Evolutionary conservation across 2,113 vertebrate genomes (phyloP).

Genomic region (Ophiodon elongatus): DNA sequence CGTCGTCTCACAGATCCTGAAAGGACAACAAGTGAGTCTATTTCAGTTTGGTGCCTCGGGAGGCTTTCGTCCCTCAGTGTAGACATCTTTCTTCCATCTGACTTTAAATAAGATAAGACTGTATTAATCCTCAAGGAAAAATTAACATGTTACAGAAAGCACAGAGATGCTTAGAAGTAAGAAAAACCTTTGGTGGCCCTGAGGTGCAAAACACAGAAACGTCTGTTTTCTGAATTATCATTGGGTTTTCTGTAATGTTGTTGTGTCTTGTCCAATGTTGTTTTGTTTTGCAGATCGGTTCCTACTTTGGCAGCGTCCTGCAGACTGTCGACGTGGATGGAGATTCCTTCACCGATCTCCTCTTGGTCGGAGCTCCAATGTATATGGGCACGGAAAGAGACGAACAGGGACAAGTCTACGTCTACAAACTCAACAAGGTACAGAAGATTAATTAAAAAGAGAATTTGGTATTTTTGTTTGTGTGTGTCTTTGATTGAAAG

Average conservation of each 20-base stretch:
- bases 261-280: neutral
- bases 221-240: neutral
- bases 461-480: neutral
- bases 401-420: constrained; percentile 95
- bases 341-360: constrained; percentile 91
- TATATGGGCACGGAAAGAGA: constrained; percentile 95
- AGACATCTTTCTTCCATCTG: neutral
- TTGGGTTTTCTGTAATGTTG: neutral
- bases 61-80: neutral
- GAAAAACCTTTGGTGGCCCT: neutral
- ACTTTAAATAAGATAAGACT: neutral
- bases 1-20: constrained; percentile 87
- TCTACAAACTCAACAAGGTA: constrained; percentile 91
- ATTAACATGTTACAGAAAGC: neutral
- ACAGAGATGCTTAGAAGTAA: neutral
- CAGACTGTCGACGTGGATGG: constrained; percentile 90
- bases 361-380: constrained; percentile 94
- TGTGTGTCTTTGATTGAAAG: neutral
- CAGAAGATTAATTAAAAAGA: neutral
- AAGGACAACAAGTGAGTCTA: constrained; percentile 91
- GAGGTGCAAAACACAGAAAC: neutral
- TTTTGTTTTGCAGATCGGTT: constrained; percentile 88
- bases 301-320: constrained; percentile 95
- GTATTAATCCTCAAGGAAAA: neutral
- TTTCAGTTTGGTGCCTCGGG: neutral